A percentile compares a stretch with the other conserved stretches of the same genome.
These are phyloP conservation scores for Zaprionus lineosus DNA, from an alignment of 2,888 invertebrate genomes.

Conservation along the genomic window DNA sequence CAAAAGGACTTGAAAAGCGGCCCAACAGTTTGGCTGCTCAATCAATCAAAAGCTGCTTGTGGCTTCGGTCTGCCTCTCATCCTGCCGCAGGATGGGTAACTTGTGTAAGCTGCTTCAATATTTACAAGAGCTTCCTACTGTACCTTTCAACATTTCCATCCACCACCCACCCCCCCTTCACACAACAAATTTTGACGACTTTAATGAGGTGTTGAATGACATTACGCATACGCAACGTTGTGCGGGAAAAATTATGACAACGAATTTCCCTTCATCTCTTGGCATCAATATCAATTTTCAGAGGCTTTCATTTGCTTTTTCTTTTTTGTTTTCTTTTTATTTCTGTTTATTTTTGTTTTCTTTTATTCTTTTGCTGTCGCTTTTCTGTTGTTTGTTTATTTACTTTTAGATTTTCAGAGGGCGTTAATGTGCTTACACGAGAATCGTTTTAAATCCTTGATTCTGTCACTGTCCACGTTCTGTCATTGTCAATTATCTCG, in stretches of 20 bases:
- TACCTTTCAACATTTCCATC: background rate
- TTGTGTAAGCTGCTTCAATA: conserved; percentile 69
- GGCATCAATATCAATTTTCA: conserved; percentile 66
- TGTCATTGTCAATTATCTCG: conserved; percentile 71
- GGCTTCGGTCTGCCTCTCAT: conserved; percentile 41
- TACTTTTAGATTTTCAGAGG: conserved; percentile 20
- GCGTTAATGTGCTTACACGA: conserved; percentile 66
- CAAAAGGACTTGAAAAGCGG: too few species aligned
- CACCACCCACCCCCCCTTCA: background rate
- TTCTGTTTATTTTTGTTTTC: background rate
- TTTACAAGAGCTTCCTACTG: conserved; percentile 38
- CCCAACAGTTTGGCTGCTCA: conserved; percentile 53
- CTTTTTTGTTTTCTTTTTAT: background rate
- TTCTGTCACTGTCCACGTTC: conserved; percentile 57
- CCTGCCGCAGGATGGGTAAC: conserved; percentile 55
- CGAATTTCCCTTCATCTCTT: conserved; percentile 16
- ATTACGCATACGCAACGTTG: conserved; percentile 56
- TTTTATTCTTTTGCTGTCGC: background rate
- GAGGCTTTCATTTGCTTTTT: background rate
- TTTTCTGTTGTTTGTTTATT: conserved; percentile 31
- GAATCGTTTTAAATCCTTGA: conserved; percentile 76
- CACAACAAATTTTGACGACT: conserved; percentile 44
- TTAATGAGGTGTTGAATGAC: conserved; percentile 67
- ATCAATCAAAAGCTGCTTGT: conserved; percentile 71
- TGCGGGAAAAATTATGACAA: conserved; percentile 54